phyloP scores from a whole-genome alignment of 2,888 invertebrate species.

The Amblyjoppa fuscipennis region DNA sequence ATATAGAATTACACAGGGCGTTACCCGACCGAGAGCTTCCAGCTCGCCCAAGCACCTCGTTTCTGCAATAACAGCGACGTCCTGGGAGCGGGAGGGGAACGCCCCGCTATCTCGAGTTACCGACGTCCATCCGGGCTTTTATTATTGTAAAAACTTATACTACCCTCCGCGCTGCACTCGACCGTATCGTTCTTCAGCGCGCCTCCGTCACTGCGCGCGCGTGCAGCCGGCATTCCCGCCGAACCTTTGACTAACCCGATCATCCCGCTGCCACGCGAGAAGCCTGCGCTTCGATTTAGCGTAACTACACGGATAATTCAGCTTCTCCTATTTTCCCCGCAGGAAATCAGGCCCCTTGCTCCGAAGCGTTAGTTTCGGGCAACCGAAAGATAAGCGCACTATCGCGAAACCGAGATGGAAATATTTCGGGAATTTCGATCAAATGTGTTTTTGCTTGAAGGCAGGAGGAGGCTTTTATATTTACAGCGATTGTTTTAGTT shows the following conservation, averaged over 20 bases:
- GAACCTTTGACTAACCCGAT: not conserved
- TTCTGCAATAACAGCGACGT: constrained; percentile 16
- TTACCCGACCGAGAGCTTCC: constrained; percentile 9
- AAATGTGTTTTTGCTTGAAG: not conserved
- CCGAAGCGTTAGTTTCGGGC: too few relatives aligned
- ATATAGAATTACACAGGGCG: constrained; percentile 43
- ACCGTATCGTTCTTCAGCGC: not conserved
- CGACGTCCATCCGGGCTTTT: constrained; percentile 36
- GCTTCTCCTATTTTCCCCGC: too few relatives aligned
- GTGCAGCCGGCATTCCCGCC: not conserved
- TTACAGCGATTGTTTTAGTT: not conserved
- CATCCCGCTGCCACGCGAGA: too few relatives aligned
- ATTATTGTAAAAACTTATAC: constrained; percentile 23
- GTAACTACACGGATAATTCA: too few relatives aligned
- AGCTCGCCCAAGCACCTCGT: constrained; percentile 37
- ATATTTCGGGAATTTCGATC: not conserved
- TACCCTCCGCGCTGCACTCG: constrained; percentile 8
- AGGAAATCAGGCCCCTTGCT: too few relatives aligned
- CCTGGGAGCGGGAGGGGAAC: not conserved
- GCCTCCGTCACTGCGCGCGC: not conserved
- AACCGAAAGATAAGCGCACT: too few relatives aligned
- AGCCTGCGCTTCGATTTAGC: too few relatives aligned
- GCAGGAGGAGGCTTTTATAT: not conserved
- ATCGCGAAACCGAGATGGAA: not conserved
- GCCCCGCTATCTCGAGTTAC: constrained; percentile 37